Base-by-base conservation (phyloP, 2,797 vertebrate genomes). In the Rallus crepitans region DNA sequence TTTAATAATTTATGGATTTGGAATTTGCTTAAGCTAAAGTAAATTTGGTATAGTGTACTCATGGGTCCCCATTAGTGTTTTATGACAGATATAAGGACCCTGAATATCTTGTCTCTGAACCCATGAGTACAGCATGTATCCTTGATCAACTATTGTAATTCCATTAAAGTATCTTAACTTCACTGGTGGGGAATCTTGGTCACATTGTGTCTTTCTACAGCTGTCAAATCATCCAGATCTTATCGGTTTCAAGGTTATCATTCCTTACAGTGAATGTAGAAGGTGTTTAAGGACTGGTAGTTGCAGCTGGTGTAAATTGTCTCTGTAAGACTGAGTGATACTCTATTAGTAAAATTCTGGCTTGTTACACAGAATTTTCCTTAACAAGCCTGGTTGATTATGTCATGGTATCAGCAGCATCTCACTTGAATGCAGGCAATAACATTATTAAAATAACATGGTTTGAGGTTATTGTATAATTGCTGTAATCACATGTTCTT, bases 121-220 rank as follows among this genome's bases (percentile, higher is more conserved):
- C 68, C 88, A 55, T 15, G 75, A 92, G 94, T 48, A 45, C 33
- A 23, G 75, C 73, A 52, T 59, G n/a, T 86, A 87, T 95, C 91
- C 93, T 94, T 96, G 91, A 97, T 96, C 93, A 97, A 93, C 95
- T 93, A 73, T 69, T 96, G 33, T 42, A 81, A 83, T 73, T 95
- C 47, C 73, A 89, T 92, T 96, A 96, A 97, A 97, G 87, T 93
- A 92, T 82, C 96, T 97, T 96, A 94, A 85, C 94, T 96, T 94
- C 33, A 75, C 77, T 89, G 30, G 33, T 76, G 86, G 65, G 87
- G 64, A 92, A 96, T 93, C 91, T 95, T 92, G 79, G 93, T 96
- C 73, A 83, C 45, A 6, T 21, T 55, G 48, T 50, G 68, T 91
- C 91, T 91, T 90, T 42, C n/a, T 92, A 47, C 40, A 91, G 40